A percentile compares a stretch with the other conserved stretches of the same genome.
phyloP scores from a whole-genome alignment of 2,888 invertebrate species.

The Nudaria mundana region DNA sequence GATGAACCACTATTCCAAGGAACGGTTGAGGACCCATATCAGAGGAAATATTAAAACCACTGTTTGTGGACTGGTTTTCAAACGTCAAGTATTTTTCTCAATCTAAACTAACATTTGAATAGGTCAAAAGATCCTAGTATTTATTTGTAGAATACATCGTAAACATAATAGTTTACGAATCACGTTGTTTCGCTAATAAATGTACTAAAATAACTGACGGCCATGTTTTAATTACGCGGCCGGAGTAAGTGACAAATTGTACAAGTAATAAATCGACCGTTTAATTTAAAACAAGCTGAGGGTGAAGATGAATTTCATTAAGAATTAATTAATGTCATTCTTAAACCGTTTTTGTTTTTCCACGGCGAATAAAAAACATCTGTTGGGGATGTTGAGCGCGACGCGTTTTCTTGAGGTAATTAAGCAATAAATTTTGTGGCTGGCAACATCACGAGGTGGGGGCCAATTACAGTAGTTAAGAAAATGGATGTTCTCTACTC shows the following conservation, averaged over 20 bases:
- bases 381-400: constrained; percentile 61
- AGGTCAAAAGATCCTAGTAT: constrained; percentile 34
- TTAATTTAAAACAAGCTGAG: constrained; percentile 76
- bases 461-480: constrained; percentile 77
- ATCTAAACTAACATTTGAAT: constrained; percentile 12
- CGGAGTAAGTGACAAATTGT: constrained; percentile 74
- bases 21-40: constrained; percentile 67
- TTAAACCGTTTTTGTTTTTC: constrained; percentile 79
- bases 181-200: constrained; percentile 69
- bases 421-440: constrained; percentile 81
- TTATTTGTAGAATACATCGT: constrained; percentile 41
- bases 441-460: constrained; percentile 75
- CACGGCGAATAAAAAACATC: constrained; percentile 78
- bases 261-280: constrained; percentile 76
- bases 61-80: constrained; percentile 44
- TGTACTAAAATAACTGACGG: constrained; percentile 67
- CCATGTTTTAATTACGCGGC: constrained; percentile 62
- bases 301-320: constrained; percentile 82
- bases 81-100: constrained; percentile 14
- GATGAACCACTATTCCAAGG: constrained; percentile 71
- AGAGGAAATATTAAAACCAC: constrained; percentile 63
- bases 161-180: constrained; percentile 41
- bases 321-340: constrained; percentile 82
- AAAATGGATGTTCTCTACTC: constrained; percentile 71
- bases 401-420: constrained; percentile 80